These are phyloP conservation scores for Hylyphantes graminicola DNA, from an alignment of 1,140 invertebrate species.

Conservation along the genomic window DNA sequence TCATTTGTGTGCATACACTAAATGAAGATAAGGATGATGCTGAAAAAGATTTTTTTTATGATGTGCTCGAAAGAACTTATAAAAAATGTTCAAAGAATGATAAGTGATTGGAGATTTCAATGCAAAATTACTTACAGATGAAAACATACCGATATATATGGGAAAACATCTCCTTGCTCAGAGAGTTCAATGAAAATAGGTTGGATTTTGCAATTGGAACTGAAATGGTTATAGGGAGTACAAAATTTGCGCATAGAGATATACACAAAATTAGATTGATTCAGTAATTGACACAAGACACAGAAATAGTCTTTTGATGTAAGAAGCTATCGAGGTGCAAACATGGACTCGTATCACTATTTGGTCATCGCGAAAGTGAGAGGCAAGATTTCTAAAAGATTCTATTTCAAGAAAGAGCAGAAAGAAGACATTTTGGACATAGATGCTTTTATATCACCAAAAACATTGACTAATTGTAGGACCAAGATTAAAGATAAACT, in stretches of 20 bases:
- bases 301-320: no score
- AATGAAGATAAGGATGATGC: not conserved
- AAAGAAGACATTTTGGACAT: no score
- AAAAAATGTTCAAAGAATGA: not conserved
- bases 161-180: not conserved
- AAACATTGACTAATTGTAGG: no score
- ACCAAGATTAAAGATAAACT: no score
- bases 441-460: no score
- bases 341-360: no score
- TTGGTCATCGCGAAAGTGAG: no score
- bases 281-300: not conserved
- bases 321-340: no score
- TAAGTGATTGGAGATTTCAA: not conserved
- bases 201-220: not conserved
- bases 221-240: conserved; percentile 6
- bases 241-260: conserved; percentile 4
- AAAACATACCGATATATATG: not conserved
- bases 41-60: not conserved
- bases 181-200: not conserved
- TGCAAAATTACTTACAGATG: no score
- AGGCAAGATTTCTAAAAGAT: no score
- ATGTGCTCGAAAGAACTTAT: not conserved
- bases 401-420: no score
- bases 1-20: not conserved
- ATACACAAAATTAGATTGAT: not conserved